Evolutionary conservation across 2,797 vertebrate species (phyloP), one percentile per base, ranked within the genome.

Genomic region (Paratrypauchen microcephalus): DNA sequence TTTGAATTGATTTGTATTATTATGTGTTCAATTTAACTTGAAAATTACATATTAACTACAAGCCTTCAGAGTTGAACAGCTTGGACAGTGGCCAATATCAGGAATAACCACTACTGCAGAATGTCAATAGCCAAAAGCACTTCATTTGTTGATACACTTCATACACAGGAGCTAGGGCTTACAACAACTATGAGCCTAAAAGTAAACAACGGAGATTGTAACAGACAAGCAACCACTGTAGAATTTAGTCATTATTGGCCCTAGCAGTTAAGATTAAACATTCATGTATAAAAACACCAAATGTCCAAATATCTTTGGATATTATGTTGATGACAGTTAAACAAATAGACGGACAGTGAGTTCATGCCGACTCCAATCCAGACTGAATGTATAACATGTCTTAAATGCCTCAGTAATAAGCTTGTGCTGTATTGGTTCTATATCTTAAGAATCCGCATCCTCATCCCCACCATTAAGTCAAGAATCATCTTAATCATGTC

Each of bases 391-490:
- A 32, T 9, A 32, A 59, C 26, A 32, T 7, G 3, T 32, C 15
- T 19, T 70, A 75, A 71, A 76, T 41, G 68, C 47, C 57, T 68
- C 24, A 80, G 78, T 86, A 79, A 71, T 81, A 55, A 11, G 75
- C 68, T 75, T 68, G 70, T 76, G 81, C 80, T 77, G 77, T 81
- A 87, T 79, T 71, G 5, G 73, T 6, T 72, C 72, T 68, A 82
- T 76, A 84, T 63, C 58, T 59, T 71, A 36, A 73, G 80, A 87
- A 81, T 79, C 74, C 79, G 84, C 75, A 86, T 88, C 86, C 86
- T 57, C 81, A 79, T 60, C 73, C 52, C 75, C 81, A 83, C 87
- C 81, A 86, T 91, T 87, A 82, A 84, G 75, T 83, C 81, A 78
- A 82, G 83, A 85, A 86, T 63, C 65, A 84, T 73, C 82, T 83